Conservation (phyloP, 2,797 vertebrate genomes). For the Chaenodraco wilsoni region DNA sequence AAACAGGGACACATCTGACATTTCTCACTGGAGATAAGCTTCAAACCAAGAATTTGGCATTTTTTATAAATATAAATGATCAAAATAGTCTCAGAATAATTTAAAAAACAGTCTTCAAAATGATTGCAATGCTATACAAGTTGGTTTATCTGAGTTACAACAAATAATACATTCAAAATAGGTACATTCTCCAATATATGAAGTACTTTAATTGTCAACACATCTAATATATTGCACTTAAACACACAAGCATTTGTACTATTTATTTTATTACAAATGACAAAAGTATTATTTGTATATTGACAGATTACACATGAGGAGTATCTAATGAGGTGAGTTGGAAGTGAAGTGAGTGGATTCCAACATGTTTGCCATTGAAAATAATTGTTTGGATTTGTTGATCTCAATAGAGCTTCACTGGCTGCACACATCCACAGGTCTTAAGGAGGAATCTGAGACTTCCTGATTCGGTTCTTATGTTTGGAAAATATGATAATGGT, state of each 20-base stretch:
- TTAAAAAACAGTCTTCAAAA: background rate
- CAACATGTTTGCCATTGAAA: slow-evolving; percentile 6
- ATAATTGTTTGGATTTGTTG: slow-evolving; percentile 3
- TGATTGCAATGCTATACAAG: background rate
- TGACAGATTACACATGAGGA: slow-evolving; percentile 39
- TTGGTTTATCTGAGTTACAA: background rate
- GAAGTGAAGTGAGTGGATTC: slow-evolving; percentile 16
- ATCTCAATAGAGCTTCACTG: slow-evolving; percentile 8
- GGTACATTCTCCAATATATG: slow-evolving; percentile 10
- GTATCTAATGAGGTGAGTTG: slow-evolving; percentile 15
- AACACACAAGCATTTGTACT: slow-evolving; percentile 22
- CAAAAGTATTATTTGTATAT: slow-evolving; percentile 41
- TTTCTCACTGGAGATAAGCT: background rate
- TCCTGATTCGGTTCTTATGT: background rate
- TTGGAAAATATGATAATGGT: slow-evolving; percentile 15
- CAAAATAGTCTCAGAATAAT: background rate
- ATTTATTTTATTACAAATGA: slow-evolving; percentile 15
- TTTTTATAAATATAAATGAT: background rate
- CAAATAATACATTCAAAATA: no score
- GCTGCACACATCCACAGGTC: slow-evolving; percentile 15
- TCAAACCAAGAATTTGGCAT: background rate
- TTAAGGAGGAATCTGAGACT: slow-evolving; percentile 9
- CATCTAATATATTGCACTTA: slow-evolving; percentile 5
- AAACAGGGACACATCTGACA: background rate
- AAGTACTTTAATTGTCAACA: slow-evolving; percentile 18